These are phyloP conservation scores for Abramis brama DNA, from an alignment of 2,113 vertebrate genomes.

Conservation along the genomic window DNA sequence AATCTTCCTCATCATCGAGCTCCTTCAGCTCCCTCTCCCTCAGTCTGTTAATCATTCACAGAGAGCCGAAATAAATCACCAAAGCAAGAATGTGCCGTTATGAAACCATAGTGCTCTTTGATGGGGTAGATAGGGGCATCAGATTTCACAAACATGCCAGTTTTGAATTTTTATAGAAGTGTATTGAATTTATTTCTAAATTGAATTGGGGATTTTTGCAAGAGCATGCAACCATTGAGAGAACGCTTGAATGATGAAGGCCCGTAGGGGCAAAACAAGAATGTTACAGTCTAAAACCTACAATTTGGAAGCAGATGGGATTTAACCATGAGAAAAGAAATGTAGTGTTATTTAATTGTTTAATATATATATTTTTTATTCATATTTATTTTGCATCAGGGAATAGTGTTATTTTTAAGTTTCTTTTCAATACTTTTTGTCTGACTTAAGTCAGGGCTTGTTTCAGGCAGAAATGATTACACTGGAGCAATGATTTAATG, in stretches of 20 bases:
- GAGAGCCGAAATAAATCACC: conserved; percentile 62
- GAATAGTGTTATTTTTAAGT: background rate
- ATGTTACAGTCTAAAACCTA: background rate
- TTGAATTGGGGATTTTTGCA: conserved; percentile 49
- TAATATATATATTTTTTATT: background rate
- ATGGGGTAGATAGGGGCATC: conserved; percentile 55
- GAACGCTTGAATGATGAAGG: conserved; percentile 16
- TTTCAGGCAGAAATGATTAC: background rate
- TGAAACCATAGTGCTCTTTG: conserved; percentile 62
- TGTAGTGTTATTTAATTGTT: background rate
- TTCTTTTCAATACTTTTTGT: background rate
- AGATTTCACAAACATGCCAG: conserved; percentile 57
- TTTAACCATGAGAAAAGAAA: background rate
- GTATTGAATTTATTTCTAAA: conserved; percentile 54
- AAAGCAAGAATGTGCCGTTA: conserved; percentile 55
- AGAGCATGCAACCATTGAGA: conserved; percentile 39
- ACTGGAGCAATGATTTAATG: background rate
- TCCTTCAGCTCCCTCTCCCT: conserved; percentile 43
- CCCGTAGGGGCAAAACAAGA: background rate
- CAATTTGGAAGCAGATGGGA: background rate
- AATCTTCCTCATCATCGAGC: conserved; percentile 58
- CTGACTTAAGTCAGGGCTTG: background rate
- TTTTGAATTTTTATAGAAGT: conserved; percentile 42
- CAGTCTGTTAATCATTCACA: conserved; percentile 69
- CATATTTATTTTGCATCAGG: background rate